Base-by-base conservation (phyloP, 2,888 invertebrate species). In the Lobophora halterata region DNA sequence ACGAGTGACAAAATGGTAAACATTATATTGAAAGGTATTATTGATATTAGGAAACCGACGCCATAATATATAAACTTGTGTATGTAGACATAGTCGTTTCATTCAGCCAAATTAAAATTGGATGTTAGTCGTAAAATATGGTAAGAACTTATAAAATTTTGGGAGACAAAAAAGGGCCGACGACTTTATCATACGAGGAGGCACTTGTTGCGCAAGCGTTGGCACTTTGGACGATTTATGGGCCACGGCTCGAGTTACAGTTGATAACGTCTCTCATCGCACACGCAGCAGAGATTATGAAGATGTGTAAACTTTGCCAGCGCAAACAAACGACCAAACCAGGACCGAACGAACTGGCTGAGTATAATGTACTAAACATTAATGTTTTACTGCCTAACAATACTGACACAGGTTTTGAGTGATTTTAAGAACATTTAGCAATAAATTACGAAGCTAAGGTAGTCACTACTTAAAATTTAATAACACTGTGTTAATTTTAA, bases 161-260 rank as follows among this genome's bases (percentile, higher is more conserved):
- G 45, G 46, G 46, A 48, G 33, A 41, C 50, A 56, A 62, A 56
- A 57, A 50, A 61, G 60, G 62, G 59, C 59, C 59, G 49, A 49
- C 49, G 51, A 57, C 55, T 67, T 68, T 75, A 74, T 71, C 65
- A 58, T 61, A 60, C 56, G 46, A 57, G n/a, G 55, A 64, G 61
- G 50, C 74, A 76, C 74, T 79, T 78, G 78, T 83, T 83, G 78
- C 79, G 79, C 76, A 81, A 83, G 71, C 63, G 70, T 61, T 65
- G 61, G 52, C 70, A 76, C 69, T 79, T 76, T 67, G 61, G 65
- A 70, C 65, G 78, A 80, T 81, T 81, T 82, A 80, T 79, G 71
- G 69, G 76, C 65, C 74, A 62, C 65, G 65, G 70, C 74, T 80
- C 68, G 60, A 69, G 72, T 79, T 79, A 79, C 77, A 71, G 59